Conservation (phyloP, 1,140 invertebrate species). For the Pachypeltis micranthus region DNA sequence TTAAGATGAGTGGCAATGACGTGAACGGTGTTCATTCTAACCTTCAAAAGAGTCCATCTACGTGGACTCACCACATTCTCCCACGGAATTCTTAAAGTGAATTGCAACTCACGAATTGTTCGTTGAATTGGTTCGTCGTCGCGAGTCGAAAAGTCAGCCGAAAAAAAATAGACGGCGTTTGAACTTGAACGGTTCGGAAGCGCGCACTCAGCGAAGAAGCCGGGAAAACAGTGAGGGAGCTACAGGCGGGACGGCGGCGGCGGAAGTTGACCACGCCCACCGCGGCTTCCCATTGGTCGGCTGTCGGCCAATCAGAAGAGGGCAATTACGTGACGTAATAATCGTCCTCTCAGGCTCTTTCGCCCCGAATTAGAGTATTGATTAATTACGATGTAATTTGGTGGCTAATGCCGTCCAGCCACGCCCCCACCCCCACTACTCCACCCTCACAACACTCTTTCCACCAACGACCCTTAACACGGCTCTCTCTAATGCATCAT, state of each 20-base stretch:
- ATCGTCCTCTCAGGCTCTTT: slow-evolving; percentile 1
- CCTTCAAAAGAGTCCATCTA: no score
- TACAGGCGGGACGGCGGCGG: not conserved
- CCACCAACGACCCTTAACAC: no score
- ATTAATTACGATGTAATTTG: slow-evolving; percentile 17
- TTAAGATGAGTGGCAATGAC: no score
- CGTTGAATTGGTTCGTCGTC: no score
- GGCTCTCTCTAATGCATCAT: no score
- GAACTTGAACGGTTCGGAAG: no score
- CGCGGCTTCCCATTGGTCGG: not conserved
- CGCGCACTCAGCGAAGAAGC: no score
- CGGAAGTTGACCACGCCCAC: not conserved
- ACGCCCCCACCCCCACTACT: not conserved
- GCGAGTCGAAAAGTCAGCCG: no score
- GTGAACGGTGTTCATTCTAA: no score
- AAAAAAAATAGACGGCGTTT: no score
- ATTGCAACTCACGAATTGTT: not conserved
- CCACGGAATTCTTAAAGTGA: not conserved
- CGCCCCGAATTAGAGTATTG: slow-evolving; percentile 15
- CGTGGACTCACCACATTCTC: no score
- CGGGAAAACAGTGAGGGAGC: not conserved
- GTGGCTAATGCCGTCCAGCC: slow-evolving; percentile 10
- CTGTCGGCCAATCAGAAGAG: not conserved
- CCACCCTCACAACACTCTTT: not conserved
- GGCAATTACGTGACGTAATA: slow-evolving; percentile 12